These are phyloP conservation scores for Creontiades dilutus DNA, from an alignment of 2,888 invertebrate genomes.

Conservation along the genomic window DNA sequence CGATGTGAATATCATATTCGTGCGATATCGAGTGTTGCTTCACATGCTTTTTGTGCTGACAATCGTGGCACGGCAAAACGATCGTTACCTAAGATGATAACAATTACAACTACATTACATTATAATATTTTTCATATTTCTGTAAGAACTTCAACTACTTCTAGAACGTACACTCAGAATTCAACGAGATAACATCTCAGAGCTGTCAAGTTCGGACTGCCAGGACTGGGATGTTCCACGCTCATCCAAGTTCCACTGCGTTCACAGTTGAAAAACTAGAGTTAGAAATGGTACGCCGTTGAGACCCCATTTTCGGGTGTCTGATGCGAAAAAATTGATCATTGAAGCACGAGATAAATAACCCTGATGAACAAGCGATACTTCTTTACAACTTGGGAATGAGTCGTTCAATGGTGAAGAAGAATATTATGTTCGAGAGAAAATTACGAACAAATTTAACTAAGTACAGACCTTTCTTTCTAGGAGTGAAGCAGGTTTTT, in stretches of 20 bases:
- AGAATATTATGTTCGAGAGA: no score
- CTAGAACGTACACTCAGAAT: neutral
- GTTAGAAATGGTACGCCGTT: conserved; percentile 42
- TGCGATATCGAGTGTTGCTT: no score
- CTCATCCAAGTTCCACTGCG: conserved; percentile 36
- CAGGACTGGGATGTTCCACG: neutral
- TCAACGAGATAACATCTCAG: neutral
- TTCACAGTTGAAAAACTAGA: conserved; percentile 23
- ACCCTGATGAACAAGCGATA: conserved; percentile 39
- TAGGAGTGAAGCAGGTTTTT: no score
- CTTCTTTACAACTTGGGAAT: neutral
- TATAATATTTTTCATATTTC: neutral
- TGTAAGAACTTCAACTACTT: neutral
- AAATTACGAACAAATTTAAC: no score
- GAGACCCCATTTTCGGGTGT: neutral
- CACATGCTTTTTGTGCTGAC: neutral
- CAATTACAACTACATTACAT: neutral
- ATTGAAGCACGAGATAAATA: conserved; percentile 37
- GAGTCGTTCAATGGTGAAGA: conserved; percentile 16
- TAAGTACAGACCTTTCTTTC: no score
- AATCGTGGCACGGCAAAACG: neutral
- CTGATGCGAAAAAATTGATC: conserved; percentile 38
- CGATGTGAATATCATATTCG: no score
- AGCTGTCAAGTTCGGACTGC: neutral
- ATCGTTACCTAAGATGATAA: neutral